Percentiles rank a stretch among this genome's conserved stretches.
phyloP scores from a whole-genome alignment of 2,888 invertebrate genomes.

The Monoplex corrugatus region DNA sequence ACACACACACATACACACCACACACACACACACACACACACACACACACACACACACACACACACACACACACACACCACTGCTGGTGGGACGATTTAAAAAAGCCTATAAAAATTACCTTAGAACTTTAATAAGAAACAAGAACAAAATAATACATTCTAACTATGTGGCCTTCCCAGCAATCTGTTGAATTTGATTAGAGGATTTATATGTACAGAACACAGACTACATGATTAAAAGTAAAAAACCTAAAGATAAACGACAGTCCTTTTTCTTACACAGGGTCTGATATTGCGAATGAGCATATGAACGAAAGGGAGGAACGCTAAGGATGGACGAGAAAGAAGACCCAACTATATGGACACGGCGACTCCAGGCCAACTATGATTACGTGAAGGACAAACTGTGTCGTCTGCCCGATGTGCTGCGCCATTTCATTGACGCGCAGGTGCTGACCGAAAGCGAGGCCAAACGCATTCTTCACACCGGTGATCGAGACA shows the following conservation, averaged over 20 bases:
- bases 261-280: too few relatives aligned
- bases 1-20: too few relatives aligned
- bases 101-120: neutral
- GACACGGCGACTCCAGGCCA: neutral
- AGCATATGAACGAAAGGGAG: neutral
- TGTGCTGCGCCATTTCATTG: neutral
- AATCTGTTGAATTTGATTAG: neutral
- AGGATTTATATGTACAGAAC: neutral
- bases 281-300: neutral
- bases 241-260: neutral
- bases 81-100: neutral
- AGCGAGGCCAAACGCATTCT: neutral
- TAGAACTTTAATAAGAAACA: too few relatives aligned
- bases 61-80: neutral
- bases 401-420: neutral
- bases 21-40: conserved; percentile 2
- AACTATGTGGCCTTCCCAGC: neutral
- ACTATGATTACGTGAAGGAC: neutral
- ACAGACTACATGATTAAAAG: neutral
- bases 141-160: too few relatives aligned
- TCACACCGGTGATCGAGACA: neutral
- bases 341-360: too few relatives aligned
- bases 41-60: conserved; percentile 14
- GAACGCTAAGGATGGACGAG: neutral
- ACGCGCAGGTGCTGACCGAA: neutral